Evolutionary conservation across 2,888 invertebrate genomes (phyloP).

Genomic region (Sphinx pinastri): DNA sequence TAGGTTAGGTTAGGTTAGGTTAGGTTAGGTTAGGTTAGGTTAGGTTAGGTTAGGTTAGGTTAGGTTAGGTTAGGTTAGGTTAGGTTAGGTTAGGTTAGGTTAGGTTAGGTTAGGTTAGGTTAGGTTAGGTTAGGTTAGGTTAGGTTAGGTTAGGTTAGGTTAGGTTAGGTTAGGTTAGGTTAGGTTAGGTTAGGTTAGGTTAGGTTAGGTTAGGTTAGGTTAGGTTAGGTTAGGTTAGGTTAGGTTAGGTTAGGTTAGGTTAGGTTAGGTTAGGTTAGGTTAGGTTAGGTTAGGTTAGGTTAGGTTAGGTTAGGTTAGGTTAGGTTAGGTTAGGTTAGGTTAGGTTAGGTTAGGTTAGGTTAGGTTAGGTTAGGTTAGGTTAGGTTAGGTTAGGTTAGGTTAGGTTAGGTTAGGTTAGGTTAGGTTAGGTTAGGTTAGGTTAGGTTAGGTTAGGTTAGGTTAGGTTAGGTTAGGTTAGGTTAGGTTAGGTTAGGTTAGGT

Average conservation of each 20-base stretch:
- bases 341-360: constrained; percentile 32
- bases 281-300: constrained; percentile 34
- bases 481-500: constrained; percentile 29
- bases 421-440: constrained; percentile 34
- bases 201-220: constrained; percentile 30
- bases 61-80: constrained; percentile 31
- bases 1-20: constrained; percentile 33
- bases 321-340: constrained; percentile 32
- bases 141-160: constrained; percentile 30
- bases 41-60: constrained; percentile 31
- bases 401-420: constrained; percentile 32
- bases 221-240: constrained; percentile 31
- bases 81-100: constrained; percentile 31
- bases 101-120: constrained; percentile 31
- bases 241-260: constrained; percentile 32
- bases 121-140: constrained; percentile 31
- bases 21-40: constrained; percentile 31
- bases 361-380: constrained; percentile 32
- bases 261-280: constrained; percentile 32
- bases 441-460: constrained; percentile 33
- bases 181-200: constrained; percentile 30
- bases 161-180: constrained; percentile 30
- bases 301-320: constrained; percentile 31
- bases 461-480: constrained; percentile 31
- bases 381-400: constrained; percentile 30